phyloP scores from a whole-genome alignment of 1,140 invertebrate species.

The Drosophila parabipectinata region DNA sequence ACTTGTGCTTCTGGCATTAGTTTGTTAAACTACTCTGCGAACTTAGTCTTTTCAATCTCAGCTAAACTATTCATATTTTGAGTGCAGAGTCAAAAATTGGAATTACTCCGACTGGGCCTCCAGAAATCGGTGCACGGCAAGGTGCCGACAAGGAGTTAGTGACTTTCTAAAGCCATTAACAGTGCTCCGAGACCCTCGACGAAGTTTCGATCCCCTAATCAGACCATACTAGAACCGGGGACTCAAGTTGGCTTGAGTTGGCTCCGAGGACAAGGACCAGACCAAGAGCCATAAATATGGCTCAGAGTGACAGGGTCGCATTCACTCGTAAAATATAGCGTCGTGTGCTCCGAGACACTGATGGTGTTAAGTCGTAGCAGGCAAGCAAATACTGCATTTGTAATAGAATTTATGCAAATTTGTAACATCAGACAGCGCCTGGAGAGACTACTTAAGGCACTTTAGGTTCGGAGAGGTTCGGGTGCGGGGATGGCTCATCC shows the following conservation, averaged over 20 bases:
- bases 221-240: background rate
- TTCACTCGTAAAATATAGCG: constrained; percentile 39
- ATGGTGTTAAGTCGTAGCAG: constrained; percentile 40
- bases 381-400: constrained; percentile 49
- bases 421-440: constrained; percentile 36
- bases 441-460: background rate
- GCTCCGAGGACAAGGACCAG: constrained; percentile 12
- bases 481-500: background rate
- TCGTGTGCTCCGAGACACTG: constrained; percentile 11
- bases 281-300: constrained; percentile 30
- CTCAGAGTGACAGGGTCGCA: constrained; percentile 4
- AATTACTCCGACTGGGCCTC: too few relatives aligned
- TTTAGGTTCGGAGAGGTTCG: background rate
- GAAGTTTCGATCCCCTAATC: constrained; percentile 7
- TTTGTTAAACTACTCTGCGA: background rate
- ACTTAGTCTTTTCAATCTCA: background rate
- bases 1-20: constrained; percentile 11
- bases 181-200: background rate
- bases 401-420: constrained; percentile 60
- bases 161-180: constrained; percentile 28
- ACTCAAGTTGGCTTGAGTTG: background rate
- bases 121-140: background rate
- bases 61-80: background rate
- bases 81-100: too few relatives aligned
- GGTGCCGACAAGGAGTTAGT: background rate